Conservation (phyloP, 2,888 invertebrate species). For the Andrena bucephala region DNA sequence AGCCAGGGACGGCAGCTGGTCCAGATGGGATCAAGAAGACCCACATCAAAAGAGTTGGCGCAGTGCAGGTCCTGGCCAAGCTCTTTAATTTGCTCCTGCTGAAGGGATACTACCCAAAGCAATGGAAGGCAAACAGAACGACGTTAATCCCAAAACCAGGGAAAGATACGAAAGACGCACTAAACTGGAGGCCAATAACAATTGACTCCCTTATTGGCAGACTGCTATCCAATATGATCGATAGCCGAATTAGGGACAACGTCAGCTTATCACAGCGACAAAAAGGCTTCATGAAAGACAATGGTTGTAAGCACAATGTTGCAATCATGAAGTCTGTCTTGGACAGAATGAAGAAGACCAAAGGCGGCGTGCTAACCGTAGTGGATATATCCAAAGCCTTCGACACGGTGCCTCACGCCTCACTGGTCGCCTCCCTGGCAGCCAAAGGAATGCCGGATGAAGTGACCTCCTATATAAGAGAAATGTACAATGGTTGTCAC, state of each 20-base stretch:
- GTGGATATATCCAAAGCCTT: no score
- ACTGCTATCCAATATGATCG: no score
- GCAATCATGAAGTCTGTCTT: no score
- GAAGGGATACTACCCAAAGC: slow-evolving; percentile 19
- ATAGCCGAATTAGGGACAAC: no score
- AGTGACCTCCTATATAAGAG: slow-evolving; percentile 75
- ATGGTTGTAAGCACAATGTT: no score
- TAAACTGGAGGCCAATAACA: not conserved
- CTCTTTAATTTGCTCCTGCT: slow-evolving; percentile 35
- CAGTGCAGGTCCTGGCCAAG: not conserved
- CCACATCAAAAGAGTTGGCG: slow-evolving; percentile 46
- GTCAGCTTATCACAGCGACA: no score
- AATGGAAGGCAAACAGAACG: slow-evolving; percentile 78
- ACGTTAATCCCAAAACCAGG: slow-evolving; percentile 77
- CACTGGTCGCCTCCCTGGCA: not conserved
- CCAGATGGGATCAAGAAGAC: slow-evolving; percentile 65
- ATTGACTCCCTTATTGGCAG: not conserved
- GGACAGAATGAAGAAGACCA: no score
- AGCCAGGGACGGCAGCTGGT: slow-evolving; percentile 66
- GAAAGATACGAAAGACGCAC: slow-evolving; percentile 62
- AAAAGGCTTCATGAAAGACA: no score
- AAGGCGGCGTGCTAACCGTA: no score
- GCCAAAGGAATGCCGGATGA: slow-evolving; percentile 75
- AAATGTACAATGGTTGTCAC: slow-evolving; percentile 67
- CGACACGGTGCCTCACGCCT: no score